phyloP scores from a whole-genome alignment of 1,140 invertebrate genomes.

The Babylonia areolata region DNA sequence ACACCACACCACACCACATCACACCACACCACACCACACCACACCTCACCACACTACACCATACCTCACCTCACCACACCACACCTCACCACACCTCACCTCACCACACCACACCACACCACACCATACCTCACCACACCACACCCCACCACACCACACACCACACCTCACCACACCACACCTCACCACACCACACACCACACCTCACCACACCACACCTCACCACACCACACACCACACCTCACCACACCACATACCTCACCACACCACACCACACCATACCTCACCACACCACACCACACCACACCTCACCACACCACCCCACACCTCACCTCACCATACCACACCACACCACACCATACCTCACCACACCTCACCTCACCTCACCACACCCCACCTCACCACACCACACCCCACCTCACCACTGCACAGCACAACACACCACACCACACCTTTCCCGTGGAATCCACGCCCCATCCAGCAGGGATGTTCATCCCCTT shows the following conservation, averaged over 20 bases:
- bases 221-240: neutral
- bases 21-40: too few species aligned
- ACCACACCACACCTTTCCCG: neutral
- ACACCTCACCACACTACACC: too few species aligned
- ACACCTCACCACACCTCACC: neutral
- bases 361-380: slow-evolving; percentile 9
- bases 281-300: too few species aligned
- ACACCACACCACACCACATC: too few species aligned
- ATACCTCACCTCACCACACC: neutral
- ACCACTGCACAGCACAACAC: neutral
- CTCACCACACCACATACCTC: neutral
- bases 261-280: neutral
- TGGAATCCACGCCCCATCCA: neutral
- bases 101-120: neutral
- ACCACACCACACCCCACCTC: neutral
- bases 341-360: neutral
- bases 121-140: neutral
- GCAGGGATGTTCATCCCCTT: neutral
- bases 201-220: neutral
- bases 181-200: neutral
- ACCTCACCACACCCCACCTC: neutral
- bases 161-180: neutral
- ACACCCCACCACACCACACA: neutral
- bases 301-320: neutral
- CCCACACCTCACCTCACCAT: neutral